phyloP scores from a whole-genome alignment of 2,888 invertebrate species.

The Pollenia amentaria region DNA sequence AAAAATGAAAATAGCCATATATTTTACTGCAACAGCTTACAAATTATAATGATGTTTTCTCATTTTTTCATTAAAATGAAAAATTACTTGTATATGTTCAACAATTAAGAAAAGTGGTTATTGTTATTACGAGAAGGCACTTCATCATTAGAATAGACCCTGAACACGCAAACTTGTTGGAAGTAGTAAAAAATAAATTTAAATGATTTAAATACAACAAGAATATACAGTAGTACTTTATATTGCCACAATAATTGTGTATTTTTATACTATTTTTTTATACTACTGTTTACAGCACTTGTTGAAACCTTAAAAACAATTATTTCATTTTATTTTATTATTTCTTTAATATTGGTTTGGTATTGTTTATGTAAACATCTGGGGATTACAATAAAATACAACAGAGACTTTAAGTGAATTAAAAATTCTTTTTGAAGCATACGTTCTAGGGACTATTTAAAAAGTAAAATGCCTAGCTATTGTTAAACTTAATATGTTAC shows the following conservation, averaged over 20 bases:
- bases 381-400: background rate
- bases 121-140: conserved; percentile 24
- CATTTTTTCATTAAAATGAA: conserved; percentile 7
- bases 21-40: background rate
- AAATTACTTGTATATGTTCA: conserved; percentile 14
- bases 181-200: background rate
- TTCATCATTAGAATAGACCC: background rate
- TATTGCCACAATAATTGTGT: background rate
- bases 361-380: background rate
- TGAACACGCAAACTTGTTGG: conserved; percentile 29
- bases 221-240: too few relatives aligned
- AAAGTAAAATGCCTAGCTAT: background rate
- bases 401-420: background rate
- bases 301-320: too few relatives aligned
- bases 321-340: too few relatives aligned
- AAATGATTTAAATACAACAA: too few relatives aligned
- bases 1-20: too few relatives aligned
- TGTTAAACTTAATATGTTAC: background rate
- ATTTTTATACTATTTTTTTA: too few relatives aligned
- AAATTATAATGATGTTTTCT: background rate
- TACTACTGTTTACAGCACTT: too few relatives aligned
- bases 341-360: too few relatives aligned
- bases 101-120: conserved; percentile 48
- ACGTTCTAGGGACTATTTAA: conserved; percentile 32
- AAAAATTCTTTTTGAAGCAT: background rate